Percentiles rank a stretch among this genome's conserved stretches.
Conservation (phyloP, 2,797 vertebrate genomes). For the Enteromius radiatus region DNA sequence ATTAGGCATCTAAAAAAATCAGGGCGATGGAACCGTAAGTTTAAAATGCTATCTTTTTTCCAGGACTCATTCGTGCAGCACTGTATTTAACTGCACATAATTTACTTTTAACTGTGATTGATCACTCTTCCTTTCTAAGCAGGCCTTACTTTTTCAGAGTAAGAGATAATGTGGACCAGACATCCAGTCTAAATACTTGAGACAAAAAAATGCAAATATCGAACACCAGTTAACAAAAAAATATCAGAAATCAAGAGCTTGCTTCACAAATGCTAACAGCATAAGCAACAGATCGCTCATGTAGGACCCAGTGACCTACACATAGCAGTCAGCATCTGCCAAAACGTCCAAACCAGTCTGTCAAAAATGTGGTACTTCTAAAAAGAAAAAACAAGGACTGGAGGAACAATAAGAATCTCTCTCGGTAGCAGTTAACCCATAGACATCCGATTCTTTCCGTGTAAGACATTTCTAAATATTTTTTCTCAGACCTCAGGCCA, state of each 20-base stretch:
- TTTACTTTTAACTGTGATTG: neutral
- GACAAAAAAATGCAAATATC: neutral
- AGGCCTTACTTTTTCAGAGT: neutral
- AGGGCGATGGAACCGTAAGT: neutral
- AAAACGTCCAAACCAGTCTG: constrained; percentile 45
- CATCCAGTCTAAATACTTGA: neutral
- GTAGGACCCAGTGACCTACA: constrained; percentile 35
- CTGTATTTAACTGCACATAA: neutral
- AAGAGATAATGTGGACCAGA: neutral
- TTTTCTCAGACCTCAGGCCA: constrained; percentile 39
- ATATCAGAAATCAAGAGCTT: constrained; percentile 4
- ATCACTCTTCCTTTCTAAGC: neutral
- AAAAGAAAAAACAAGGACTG: constrained; percentile 7
- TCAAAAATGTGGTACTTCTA: constrained; percentile 33
- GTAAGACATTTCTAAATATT: constrained; percentile 45
- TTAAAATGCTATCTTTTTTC: neutral
- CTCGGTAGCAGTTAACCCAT: constrained; percentile 43
- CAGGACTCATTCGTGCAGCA: neutral
- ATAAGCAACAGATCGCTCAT: constrained; percentile 7
- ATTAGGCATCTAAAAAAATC: neutral
- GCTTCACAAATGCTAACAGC: constrained; percentile 10
- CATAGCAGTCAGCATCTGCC: constrained; percentile 47
- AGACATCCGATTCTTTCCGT: constrained; percentile 44
- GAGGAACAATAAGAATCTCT: constrained; percentile 48
- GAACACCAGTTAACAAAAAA: neutral